Evolutionary conservation across 1,140 invertebrate species (phyloP).

Genomic region (Drosophila leontia): DNA sequence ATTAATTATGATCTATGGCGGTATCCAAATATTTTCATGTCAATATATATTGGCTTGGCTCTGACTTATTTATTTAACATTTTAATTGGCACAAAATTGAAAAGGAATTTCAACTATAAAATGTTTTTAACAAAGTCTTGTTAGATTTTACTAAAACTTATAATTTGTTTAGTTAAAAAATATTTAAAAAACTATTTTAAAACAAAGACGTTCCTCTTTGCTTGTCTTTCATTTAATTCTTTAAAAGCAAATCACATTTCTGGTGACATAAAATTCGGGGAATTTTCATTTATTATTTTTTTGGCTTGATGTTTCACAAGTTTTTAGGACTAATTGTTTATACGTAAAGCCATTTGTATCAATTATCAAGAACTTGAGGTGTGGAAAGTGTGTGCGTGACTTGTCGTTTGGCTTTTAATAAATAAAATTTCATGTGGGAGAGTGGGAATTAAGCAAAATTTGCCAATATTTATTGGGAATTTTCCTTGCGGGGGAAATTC

Average conservation of each 20-base stretch:
- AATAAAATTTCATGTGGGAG: background rate
- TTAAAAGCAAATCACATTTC: constrained; percentile 1
- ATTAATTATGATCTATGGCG: constrained; percentile 71
- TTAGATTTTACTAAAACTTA: background rate
- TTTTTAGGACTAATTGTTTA: constrained; percentile 20
- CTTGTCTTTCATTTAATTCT: background rate
- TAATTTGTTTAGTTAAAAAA: background rate
- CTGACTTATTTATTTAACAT: constrained; percentile 10
- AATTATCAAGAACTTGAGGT: constrained; percentile 9
- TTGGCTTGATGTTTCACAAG: constrained; percentile 2
- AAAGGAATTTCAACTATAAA: background rate
- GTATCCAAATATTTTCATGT: constrained; percentile 15
- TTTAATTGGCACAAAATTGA: constrained; percentile 11
- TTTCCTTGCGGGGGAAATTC: background rate
- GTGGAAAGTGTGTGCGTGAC: constrained; percentile 3
- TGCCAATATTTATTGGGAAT: background rate
- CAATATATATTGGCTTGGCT: constrained; percentile 15
- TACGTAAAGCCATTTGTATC: constrained; percentile 2
- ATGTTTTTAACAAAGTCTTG: background rate
- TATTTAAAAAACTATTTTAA: background rate
- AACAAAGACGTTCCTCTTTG: background rate
- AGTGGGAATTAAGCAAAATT: background rate
- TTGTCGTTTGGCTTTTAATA: constrained; percentile 8
- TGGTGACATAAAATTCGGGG: background rate
- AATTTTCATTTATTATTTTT: constrained; percentile 11